Base-by-base conservation (phyloP, 2,113 vertebrate genomes). In the mouse (Mus musculus) region DNA sequence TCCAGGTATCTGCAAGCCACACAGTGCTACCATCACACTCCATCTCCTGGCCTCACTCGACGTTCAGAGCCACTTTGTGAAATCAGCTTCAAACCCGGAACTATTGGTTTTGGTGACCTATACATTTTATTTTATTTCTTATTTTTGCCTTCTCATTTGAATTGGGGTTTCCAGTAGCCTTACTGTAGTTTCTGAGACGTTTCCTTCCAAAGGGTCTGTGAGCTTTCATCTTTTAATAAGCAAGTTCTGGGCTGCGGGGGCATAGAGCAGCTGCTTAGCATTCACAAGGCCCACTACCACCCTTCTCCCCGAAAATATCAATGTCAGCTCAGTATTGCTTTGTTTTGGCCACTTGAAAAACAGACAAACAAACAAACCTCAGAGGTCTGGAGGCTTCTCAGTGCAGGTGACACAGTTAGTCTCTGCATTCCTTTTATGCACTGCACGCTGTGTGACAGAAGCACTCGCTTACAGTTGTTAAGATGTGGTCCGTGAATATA, bases 191-290 rank as follows among this genome's bases (percentile, higher is more conserved):
- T 98, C 95, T 96, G 96, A 98, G 97, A 96, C 88, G 59, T 95
- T 98, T 96, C 91, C 97, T 98, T 98, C 90, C 96, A 97, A 98
- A 98, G 97, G 96, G 90, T 97, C 97, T 98, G 76, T 97, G 86
- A 95, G 80, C 59, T 95, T 96, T 89, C 54, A 96, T 95, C 96
- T 96, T 80, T 63, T 63, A 93, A 86, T 96, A 93, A 97, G 92
- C 91, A 78, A 94, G 56, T 96, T 98, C 91, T 59, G 24, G 52
- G 36, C 67, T 88, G 67, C 0, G 7, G 49, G 17, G 65, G 28
- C 65, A 14, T n/a, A 17, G 36, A 88, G 12, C 49, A n/a, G 30
- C 26, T 72, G 36, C 36, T 19, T 36, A 67, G 28, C 28, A 86
- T 33, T 49, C 49, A 26, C 49, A 17, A 26, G 67, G 49, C 33